Evolutionary conservation across 2,113 vertebrate genomes (phyloP).

Genomic region (Ochotona curzoniae): DNA sequence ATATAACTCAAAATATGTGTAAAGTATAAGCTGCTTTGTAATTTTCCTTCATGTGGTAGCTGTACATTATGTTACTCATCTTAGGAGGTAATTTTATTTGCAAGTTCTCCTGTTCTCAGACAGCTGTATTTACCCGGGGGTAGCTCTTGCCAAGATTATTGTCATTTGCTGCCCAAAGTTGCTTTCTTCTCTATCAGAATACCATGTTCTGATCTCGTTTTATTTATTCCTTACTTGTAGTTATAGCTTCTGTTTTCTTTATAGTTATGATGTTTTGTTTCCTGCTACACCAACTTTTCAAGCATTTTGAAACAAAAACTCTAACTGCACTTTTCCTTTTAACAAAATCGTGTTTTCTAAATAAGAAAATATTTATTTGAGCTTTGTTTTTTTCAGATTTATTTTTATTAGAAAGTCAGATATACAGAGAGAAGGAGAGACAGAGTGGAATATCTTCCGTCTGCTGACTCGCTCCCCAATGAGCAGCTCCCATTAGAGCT

Average conservation of each 20-base stretch:
- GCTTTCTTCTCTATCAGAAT: constrained; percentile 5
- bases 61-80: not conserved
- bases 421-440: too few relatives aligned
- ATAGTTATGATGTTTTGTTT: not conserved
- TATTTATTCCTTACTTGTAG: constrained; percentile 17
- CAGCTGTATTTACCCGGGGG: constrained; percentile 62
- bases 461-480: too few relatives aligned
- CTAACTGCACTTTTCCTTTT: not conserved
- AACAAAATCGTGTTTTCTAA: not conserved
- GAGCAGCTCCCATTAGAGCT: too few relatives aligned
- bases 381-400: constrained; percentile 82
- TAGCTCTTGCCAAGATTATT: constrained; percentile 38
- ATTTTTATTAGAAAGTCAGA: constrained; percentile 94
- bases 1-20: not conserved
- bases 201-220: not conserved
- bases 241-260: not conserved
- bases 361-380: not conserved
- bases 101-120: not conserved
- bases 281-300: not conserved
- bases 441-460: too few relatives aligned
- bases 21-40: not conserved
- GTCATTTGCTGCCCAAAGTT: constrained; percentile 50
- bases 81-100: not conserved
- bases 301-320: constrained; percentile 7
- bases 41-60: not conserved